These are phyloP conservation scores for Ameiurus melas DNA, from an alignment of 2,113 vertebrate species.

Conservation along the genomic window DNA sequence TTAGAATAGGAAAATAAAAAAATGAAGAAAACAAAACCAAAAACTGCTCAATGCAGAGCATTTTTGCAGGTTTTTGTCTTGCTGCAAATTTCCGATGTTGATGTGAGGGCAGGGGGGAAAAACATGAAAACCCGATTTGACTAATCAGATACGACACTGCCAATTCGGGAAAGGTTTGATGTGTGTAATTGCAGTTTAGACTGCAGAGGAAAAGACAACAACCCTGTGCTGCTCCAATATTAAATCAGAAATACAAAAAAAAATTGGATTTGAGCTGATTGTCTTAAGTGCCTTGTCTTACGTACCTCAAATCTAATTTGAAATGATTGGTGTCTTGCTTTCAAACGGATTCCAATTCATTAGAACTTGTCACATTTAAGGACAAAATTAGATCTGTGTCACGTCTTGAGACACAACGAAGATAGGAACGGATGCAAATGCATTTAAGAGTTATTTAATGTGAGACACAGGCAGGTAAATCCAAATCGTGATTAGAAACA, in stretches of 20 bases:
- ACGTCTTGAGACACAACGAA: no score
- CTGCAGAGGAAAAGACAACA: no score
- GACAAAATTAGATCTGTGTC: background rate
- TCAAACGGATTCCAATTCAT: background rate
- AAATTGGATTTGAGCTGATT: background rate
- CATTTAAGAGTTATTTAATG: no score
- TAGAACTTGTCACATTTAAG: background rate
- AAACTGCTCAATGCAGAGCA: background rate
- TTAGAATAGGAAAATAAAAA: background rate
- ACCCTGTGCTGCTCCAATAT: background rate
- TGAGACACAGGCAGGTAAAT: no score
- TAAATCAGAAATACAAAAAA: background rate
- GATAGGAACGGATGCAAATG: no score
- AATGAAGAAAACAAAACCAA: no score
- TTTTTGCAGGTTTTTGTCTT: background rate
- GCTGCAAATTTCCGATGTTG: background rate
- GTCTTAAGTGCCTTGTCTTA: background rate
- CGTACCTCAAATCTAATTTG: background rate
- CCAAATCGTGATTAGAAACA: no score
- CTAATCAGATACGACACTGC: background rate
- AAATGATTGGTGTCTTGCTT: background rate
- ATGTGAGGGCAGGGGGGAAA: background rate
- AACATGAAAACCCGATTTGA: background rate
- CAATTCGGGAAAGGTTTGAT: background rate
- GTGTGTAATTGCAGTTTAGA: background rate